Percentiles rank a stretch among this genome's conserved stretches.
These are phyloP conservation scores for Asarcornis scutulata DNA, from an alignment of 2,113 vertebrate species.

Conservation along the genomic window DNA sequence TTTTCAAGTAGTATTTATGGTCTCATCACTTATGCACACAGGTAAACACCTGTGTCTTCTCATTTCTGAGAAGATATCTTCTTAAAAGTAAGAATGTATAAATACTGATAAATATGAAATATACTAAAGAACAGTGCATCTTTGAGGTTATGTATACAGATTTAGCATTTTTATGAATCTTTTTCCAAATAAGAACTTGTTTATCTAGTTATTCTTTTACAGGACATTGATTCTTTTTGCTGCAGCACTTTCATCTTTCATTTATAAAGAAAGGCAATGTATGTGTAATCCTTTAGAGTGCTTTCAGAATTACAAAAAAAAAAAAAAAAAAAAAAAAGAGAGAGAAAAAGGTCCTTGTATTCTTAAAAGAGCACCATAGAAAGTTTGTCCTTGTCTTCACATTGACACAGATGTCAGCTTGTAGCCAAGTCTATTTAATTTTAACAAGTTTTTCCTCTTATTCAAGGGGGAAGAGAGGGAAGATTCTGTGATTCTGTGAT, in stretches of 20 bases:
- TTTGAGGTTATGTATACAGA: neutral
- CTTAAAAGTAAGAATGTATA: neutral
- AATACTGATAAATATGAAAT: neutral
- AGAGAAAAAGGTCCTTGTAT: neutral
- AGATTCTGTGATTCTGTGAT: too few species aligned
- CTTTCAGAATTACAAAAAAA: conserved; percentile 1
- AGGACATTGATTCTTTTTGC: neutral
- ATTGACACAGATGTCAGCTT: conserved; percentile 22
- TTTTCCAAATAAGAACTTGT: neutral
- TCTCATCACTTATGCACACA: neutral
- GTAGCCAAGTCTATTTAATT: conserved; percentile 4
- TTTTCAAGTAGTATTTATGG: neutral
- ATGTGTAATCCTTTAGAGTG: neutral
- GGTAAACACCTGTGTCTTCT: neutral
- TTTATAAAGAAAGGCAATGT: neutral
- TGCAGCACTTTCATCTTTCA: neutral
- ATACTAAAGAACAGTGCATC: neutral
- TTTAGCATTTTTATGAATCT: neutral
- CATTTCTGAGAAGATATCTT: neutral
- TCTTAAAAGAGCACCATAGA: neutral
- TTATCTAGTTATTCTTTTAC: neutral
- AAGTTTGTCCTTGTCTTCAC: conserved; percentile 2
- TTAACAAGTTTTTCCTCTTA: neutral
- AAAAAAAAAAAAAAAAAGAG: neutral
- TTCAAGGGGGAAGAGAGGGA: neutral